Conservation (phyloP, 2,797 vertebrate species). For the Acrossocheilus wenchowensis region DNA sequence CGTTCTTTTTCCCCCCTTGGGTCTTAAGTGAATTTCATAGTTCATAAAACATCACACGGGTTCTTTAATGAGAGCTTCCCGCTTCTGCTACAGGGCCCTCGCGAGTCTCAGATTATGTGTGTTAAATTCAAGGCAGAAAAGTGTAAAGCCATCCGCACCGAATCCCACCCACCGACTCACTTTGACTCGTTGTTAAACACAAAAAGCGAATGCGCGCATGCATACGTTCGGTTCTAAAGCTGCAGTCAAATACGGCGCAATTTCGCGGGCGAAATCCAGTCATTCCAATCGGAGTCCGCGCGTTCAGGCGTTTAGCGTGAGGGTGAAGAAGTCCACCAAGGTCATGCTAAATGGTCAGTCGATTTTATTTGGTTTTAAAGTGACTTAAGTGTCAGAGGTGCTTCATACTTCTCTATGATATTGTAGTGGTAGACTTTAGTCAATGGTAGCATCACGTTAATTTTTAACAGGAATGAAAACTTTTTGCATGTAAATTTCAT, state of each 20-base stretch:
- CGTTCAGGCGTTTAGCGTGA: background rate
- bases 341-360: background rate
- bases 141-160: slow-evolving; percentile 45
- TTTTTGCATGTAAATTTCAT: background rate
- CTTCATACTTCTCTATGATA: background rate
- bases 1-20: slow-evolving; percentile 48
- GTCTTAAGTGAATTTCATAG: slow-evolving; percentile 66
- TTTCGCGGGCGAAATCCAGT: background rate
- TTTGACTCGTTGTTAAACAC: background rate
- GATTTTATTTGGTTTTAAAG: background rate
- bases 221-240: background rate
- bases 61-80: slow-evolving; percentile 54
- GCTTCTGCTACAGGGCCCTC: slow-evolving; percentile 48
- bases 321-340: background rate
- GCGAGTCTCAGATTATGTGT: slow-evolving; percentile 41
- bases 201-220: background rate
- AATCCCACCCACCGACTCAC: slow-evolving; percentile 21
- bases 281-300: background rate
- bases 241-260: background rate
- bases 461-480: background rate
- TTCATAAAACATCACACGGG: slow-evolving; percentile 66
- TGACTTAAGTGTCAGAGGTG: background rate
- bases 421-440: background rate
- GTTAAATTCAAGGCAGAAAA: slow-evolving; percentile 42
- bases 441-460: background rate